Percentiles rank a stretch among this genome's conserved stretches.
phyloP scores from a whole-genome alignment of 2,113 vertebrate species.

The Prolemur simus region DNA sequence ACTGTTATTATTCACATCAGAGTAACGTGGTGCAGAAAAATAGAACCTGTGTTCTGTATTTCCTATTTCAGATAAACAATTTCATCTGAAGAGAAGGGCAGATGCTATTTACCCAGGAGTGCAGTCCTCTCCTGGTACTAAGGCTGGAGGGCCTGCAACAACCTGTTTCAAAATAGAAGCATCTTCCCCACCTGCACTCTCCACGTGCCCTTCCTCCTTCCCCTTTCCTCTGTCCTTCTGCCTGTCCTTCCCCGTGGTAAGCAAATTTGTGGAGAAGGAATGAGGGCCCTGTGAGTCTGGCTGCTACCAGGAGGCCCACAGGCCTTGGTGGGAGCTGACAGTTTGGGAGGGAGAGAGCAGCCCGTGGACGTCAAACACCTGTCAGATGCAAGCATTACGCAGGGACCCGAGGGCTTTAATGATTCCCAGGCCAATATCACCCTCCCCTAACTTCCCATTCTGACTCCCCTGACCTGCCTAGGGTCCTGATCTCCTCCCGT shows the following conservation, averaged over 20 bases:
- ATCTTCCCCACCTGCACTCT: background rate
- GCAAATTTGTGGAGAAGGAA: background rate
- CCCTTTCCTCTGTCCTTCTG: background rate
- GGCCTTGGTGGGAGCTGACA: background rate
- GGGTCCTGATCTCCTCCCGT: background rate
- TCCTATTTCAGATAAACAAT: background rate
- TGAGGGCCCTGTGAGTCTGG: background rate
- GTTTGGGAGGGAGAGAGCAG: background rate
- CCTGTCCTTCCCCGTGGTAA: background rate
- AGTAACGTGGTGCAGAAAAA: background rate
- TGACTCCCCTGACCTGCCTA: background rate
- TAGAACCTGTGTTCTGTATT: background rate
- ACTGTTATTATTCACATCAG: background rate
- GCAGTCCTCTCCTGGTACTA: background rate
- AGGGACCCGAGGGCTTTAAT: background rate
- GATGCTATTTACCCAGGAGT: background rate
- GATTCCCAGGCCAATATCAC: background rate
- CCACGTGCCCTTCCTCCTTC: background rate
- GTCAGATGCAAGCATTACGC: background rate
- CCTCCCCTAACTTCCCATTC: background rate
- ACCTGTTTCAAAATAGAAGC: background rate
- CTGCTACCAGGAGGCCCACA: background rate
- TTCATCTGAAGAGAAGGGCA: constrained; percentile 1
- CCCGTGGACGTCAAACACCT: background rate
- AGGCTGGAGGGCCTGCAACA: background rate